A percentile compares a stretch with the other conserved stretches of the same genome.
Conservation (phyloP, 2,113 vertebrate genomes). For the Ceyx melanurus region DNA sequence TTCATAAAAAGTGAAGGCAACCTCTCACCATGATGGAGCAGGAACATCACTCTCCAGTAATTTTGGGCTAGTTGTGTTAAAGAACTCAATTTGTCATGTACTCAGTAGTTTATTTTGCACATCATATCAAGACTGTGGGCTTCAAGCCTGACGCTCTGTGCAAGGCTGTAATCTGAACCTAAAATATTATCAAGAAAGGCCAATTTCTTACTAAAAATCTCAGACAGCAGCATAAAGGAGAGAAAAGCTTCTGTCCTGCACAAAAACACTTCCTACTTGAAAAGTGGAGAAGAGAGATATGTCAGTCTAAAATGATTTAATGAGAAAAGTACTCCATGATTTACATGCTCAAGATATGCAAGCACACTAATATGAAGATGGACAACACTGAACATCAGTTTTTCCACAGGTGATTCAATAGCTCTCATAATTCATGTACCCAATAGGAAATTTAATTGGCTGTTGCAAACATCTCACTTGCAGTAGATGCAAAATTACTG, state of each 20-base stretch:
- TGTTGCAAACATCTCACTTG: conserved; percentile 31
- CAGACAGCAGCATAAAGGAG: neutral
- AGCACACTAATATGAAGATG: neutral
- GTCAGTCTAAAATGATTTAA: neutral
- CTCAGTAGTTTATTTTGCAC: neutral
- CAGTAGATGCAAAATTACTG: conserved; percentile 5
- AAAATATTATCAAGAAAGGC: neutral
- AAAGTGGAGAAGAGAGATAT: neutral
- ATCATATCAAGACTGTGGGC: neutral
- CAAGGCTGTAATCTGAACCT: neutral
- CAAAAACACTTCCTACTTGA: neutral
- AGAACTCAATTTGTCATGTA: neutral
- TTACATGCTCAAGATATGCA: neutral
- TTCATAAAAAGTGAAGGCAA: neutral
- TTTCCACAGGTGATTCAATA: conserved; percentile 30
- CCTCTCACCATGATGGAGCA: neutral
- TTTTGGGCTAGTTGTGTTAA: neutral
- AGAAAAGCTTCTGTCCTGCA: neutral
- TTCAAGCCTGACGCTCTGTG: neutral
- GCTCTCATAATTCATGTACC: neutral
- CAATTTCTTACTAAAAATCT: neutral
- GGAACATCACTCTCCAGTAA: neutral
- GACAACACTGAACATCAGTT: neutral
- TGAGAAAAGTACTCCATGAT: neutral
- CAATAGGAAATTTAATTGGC: neutral